A percentile compares a stretch with the other conserved stretches of the same genome.
phyloP scores from a whole-genome alignment of 2,888 invertebrate genomes.

The Balanococcus diminutus region DNA sequence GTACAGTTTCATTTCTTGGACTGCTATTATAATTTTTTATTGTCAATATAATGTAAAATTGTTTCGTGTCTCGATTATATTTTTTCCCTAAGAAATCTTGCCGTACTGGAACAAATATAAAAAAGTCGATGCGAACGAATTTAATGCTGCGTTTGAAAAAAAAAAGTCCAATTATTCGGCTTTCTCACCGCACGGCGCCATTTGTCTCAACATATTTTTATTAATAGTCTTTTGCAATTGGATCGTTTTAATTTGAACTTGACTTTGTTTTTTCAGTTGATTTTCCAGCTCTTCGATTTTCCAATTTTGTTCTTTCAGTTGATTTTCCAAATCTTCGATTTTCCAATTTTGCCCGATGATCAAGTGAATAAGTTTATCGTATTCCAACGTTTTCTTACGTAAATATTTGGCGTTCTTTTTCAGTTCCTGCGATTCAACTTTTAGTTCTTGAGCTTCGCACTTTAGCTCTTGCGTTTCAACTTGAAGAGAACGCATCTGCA shows the following conservation, averaged over 20 bases:
- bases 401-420: slow-evolving; percentile 25
- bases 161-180: background rate
- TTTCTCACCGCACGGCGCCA: background rate
- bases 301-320: slow-evolving; percentile 6
- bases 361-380: slow-evolving; percentile 43
- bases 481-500: slow-evolving; percentile 26
- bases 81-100: background rate
- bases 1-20: too few species aligned
- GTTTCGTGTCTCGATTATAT: background rate
- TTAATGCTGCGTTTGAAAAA: background rate
- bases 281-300: slow-evolving; percentile 34
- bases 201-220: slow-evolving; percentile 41
- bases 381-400: slow-evolving; percentile 43
- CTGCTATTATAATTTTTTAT: too few species aligned
- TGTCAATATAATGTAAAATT: background rate
- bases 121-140: background rate
- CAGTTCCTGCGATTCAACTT: slow-evolving; percentile 11
- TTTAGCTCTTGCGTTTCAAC: background rate
- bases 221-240: slow-evolving; percentile 44
- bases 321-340: slow-evolving; percentile 49
- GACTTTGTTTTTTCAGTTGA: slow-evolving; percentile 10
- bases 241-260: slow-evolving; percentile 44
- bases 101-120: background rate
- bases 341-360: slow-evolving; percentile 30
- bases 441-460: background rate